Evolutionary conservation across 2,797 vertebrate genomes (phyloP).

Genomic region (Muraenolepis orangiensis): DNA sequence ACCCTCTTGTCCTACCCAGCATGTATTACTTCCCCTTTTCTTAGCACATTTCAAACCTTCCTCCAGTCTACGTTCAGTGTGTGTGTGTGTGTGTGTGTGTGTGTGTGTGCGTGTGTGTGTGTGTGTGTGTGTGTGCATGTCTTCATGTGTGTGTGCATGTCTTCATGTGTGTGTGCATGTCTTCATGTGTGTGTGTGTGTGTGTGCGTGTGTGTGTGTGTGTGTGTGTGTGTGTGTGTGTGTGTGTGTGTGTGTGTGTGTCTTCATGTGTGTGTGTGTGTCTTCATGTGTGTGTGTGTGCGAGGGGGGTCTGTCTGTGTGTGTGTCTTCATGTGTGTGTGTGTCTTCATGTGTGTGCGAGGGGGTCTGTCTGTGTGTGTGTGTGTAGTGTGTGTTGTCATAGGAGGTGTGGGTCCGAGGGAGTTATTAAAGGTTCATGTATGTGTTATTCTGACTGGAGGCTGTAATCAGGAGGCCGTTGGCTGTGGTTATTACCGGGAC

Average conservation of each 20-base stretch:
- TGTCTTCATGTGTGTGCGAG: neutral
- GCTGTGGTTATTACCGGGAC: constrained; percentile 68
- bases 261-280: too few species aligned
- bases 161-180: neutral
- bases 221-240: neutral
- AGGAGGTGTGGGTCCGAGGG: constrained; percentile 40
- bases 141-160: neutral
- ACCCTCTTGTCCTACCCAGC: constrained; percentile 45
- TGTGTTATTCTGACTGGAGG: constrained; percentile 50
- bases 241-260: too few species aligned
- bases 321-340: too few species aligned
- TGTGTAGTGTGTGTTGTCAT: neutral
- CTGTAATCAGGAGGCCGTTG: constrained; percentile 64
- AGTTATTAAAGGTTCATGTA: constrained; percentile 66
- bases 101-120: neutral
- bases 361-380: neutral
- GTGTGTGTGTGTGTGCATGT: neutral
- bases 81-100: neutral
- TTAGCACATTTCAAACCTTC: neutral
- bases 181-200: neutral
- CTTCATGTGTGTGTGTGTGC: too few species aligned
- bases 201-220: neutral
- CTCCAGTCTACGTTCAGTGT: neutral
- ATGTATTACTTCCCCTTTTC: constrained; percentile 55
- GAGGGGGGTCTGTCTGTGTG: too few species aligned